These are phyloP conservation scores for Cavia aperea DNA, from an alignment of 2,113 vertebrate species.

Conservation along the genomic window DNA sequence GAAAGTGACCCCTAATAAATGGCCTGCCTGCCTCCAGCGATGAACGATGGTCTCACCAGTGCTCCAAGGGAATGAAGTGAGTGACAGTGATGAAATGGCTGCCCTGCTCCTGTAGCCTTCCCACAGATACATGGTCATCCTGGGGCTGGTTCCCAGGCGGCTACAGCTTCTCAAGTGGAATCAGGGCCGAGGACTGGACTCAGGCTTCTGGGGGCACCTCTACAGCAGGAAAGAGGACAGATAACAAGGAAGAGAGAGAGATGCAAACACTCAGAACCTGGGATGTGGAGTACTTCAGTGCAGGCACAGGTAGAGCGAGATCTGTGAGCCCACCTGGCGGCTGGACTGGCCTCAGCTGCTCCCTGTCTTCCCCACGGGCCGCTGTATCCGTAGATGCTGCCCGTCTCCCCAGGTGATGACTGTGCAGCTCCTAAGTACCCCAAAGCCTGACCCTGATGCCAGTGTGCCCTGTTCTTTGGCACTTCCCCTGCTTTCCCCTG, in stretches of 20 bases:
- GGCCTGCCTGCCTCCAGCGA: not conserved
- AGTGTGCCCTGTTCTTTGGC: fast-evolving
- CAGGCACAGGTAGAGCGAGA: not conserved
- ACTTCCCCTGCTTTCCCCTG: not conserved
- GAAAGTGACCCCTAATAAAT: not conserved
- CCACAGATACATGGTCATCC: fast-evolving
- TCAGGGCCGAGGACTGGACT: not conserved
- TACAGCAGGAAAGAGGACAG: not conserved
- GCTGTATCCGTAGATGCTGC: fast-evolving
- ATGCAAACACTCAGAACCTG: not conserved
- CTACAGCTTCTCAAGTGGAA: not conserved
- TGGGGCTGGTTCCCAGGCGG: not conserved
- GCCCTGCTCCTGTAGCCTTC: not conserved
- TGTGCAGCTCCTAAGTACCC: not conserved
- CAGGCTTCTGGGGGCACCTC: fast-evolving
- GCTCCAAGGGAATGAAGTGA: not conserved
- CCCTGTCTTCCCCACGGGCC: not conserved
- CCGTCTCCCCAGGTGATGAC: not conserved
- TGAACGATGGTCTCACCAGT: not conserved
- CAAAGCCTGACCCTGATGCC: not conserved
- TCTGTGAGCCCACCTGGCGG: not conserved
- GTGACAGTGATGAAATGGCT: not conserved
- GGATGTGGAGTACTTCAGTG: not conserved
- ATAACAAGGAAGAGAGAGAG: not conserved
- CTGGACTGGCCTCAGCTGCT: not conserved